Evolutionary conservation across 2,113 vertebrate species (phyloP).

Genomic region (Tyrannus savana): DNA sequence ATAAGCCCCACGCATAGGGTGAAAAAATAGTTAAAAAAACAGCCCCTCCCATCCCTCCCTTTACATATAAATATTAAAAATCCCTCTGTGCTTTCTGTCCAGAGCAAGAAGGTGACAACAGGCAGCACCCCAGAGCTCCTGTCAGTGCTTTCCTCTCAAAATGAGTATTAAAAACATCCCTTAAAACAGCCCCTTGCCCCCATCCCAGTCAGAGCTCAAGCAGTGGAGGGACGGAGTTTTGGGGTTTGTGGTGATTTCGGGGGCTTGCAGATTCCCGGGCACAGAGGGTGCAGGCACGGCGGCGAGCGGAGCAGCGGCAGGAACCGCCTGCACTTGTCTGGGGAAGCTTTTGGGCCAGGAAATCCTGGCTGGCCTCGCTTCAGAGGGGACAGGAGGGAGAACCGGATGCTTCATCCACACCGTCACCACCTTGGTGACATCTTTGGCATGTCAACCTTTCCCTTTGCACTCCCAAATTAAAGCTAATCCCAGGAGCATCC

Average conservation of each 20-base stretch:
- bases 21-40: slow-evolving; percentile 66
- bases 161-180: not conserved
- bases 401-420: not conserved
- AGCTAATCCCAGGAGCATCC: not conserved
- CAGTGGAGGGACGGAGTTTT: accelerated
- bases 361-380: not conserved
- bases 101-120: not conserved
- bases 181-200: not conserved
- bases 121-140: not conserved
- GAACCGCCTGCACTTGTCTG: not conserved
- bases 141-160: not conserved
- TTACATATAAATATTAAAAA: slow-evolving; percentile 40
- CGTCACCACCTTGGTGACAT: not conserved
- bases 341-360: not conserved
- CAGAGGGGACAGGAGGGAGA: not conserved
- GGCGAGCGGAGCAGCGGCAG: not conserved
- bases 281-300: not conserved
- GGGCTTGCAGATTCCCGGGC: not conserved
- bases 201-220: not conserved
- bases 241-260: not conserved
- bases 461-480: not conserved
- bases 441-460: slow-evolving; percentile 12
- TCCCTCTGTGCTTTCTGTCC: not conserved
- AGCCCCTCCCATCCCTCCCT: not conserved
- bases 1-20: slow-evolving; percentile 25